Base-by-base conservation (phyloP, 2,888 invertebrate species). In the Leptopilina syphax region DNA sequence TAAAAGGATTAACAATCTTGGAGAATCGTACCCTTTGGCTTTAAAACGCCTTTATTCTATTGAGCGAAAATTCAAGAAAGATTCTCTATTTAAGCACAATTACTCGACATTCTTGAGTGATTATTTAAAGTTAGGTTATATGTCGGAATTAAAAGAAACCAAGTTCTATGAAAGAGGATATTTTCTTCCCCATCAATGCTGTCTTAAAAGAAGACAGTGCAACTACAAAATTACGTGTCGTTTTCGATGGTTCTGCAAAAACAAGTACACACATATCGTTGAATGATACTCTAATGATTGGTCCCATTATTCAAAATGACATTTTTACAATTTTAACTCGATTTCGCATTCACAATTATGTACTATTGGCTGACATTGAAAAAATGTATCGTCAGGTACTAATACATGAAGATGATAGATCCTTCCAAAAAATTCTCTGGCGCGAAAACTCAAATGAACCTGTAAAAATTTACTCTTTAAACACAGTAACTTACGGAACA, bases 311-410 rank as follows among this genome's bases (percentile, higher is more conserved):
- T 27, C 87, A 89, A 76, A 78, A 85, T 10, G 85, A 87, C 68
- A 63, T 90, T 4, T 81, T 87, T 60, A 76, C 85, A 0, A 84
- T 89, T 63, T 24, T 90, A 0, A 6, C 86, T 0, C 82, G 87
- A 27, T 90, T 89, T 85, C 82, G 89, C 27, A 79, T 77, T 3
- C 81, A 87, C 67, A 50, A 78, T 6, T 82, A 86, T 50, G 86
- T 87, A 7, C 65, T 90, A 7, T 83, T 82, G 8, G 87, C 85
- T 1, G 89, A 90, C 76, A 83, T 91, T n/a, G n/a, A n/a, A n/a
- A n/a, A n/a, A n/a, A n/a, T 90, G 85, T 91, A 87, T 70, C 82
- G 86, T 0, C 88, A 88, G 79, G 84, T 90, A 10, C 12, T 76
- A n/a, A 77, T 89, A 0, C 67, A 84, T 54, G 82, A 83, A 9